Conservation (phyloP, 2,888 invertebrate genomes). For the Syritta pipiens region DNA sequence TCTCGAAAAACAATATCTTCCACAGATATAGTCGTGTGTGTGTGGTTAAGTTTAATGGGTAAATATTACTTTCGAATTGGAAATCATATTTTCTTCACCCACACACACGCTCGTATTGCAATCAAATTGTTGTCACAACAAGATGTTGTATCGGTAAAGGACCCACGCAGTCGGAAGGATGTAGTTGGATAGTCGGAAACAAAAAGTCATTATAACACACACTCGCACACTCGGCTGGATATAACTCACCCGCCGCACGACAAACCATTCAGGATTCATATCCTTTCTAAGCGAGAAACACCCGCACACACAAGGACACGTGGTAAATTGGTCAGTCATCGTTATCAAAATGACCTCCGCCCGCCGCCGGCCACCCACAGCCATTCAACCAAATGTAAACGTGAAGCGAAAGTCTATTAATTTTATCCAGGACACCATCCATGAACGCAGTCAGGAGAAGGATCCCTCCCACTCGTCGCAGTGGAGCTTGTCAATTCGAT, state of each 20-base stretch:
- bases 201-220: conserved; percentile 54
- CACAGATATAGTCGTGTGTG: not conserved
- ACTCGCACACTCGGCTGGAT: too few relatives aligned
- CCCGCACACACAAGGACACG: not conserved
- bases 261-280: conserved; percentile 1
- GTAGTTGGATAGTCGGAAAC: conserved; percentile 2
- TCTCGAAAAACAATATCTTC: conserved; percentile 51
- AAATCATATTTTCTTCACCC: conserved; percentile 15
- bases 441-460: too few relatives aligned
- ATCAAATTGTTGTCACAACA: conserved; percentile 58
- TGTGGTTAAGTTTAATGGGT: conserved; percentile 26
- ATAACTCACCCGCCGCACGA: too few relatives aligned
- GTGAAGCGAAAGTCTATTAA: conserved; percentile 57
- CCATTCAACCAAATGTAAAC: conserved; percentile 25
- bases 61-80: conserved; percentile 52
- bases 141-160: conserved; percentile 42
- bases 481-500: conserved; percentile 55
- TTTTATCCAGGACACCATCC: conserved; percentile 37
- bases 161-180: conserved; percentile 4
- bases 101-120: conserved; percentile 22
- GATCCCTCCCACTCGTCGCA: not conserved
- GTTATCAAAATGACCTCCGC: conserved; percentile 11
- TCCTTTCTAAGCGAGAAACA: not conserved
- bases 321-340: conserved; percentile 11
- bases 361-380: not conserved